Percentiles rank a stretch among this genome's conserved stretches.
phyloP scores from a whole-genome alignment of 2,113 vertebrate species.

The Aramus guarauna region DNA sequence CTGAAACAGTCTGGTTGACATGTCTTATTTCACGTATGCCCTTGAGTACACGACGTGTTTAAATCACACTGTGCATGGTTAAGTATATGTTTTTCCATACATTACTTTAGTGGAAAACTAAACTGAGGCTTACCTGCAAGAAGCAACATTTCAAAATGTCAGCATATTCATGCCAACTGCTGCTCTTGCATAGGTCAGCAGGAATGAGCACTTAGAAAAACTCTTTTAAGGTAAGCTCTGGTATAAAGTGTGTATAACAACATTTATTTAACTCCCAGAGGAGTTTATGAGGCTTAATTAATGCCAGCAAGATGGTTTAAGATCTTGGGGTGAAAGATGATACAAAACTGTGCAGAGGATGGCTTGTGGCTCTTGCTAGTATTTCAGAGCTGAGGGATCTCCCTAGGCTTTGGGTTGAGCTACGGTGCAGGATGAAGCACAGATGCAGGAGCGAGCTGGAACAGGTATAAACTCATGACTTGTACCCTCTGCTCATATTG shows the following conservation, averaged over 20 bases:
- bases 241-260: background rate
- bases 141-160: slow-evolving; percentile 6
- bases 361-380: background rate
- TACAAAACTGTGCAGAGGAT: background rate
- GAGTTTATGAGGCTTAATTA: background rate
- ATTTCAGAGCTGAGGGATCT: background rate
- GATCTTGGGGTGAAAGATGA: background rate
- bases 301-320: background rate
- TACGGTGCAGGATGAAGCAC: background rate
- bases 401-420: background rate
- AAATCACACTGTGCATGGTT: background rate
- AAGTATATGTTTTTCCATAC: background rate
- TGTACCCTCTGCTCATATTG: background rate
- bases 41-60: background rate
- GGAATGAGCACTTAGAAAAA: background rate
- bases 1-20: background rate
- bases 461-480: background rate
- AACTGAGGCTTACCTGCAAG: background rate
- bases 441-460: background rate
- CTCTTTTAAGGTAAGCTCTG: background rate
- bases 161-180: background rate
- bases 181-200: slow-evolving; percentile 1
- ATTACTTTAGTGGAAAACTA: slow-evolving; percentile 13
- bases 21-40: background rate
- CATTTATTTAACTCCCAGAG: background rate